A percentile compares a stretch with the other conserved stretches of the same genome.
phyloP scores from a whole-genome alignment of 2,113 vertebrate species.

The Mesoclemmys tuberculata region DNA sequence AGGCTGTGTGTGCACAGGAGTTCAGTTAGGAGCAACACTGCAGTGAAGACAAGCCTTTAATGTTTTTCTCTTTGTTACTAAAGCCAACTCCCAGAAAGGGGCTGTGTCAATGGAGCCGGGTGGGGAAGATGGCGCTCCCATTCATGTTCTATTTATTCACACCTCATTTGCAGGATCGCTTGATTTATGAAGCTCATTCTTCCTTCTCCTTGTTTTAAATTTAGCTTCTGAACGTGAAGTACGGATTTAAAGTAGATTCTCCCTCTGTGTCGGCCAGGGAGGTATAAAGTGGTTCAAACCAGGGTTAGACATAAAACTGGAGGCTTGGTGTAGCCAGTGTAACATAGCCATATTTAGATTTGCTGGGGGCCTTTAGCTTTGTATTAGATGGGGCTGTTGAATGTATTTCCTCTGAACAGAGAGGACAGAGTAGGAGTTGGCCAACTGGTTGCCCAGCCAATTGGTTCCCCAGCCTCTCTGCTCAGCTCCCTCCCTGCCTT shows the following conservation, averaged over 20 bases:
- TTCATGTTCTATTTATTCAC: background rate
- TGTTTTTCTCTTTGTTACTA: background rate
- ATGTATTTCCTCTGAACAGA: no score
- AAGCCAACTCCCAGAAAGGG: background rate
- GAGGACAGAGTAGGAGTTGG: no score
- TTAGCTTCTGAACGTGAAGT: slow-evolving; percentile 51
- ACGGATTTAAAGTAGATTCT: background rate
- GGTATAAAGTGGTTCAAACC: slow-evolving; percentile 3
- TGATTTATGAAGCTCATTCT: slow-evolving; percentile 62
- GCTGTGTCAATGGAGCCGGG: background rate
- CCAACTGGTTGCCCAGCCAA: no score
- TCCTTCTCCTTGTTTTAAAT: slow-evolving; percentile 63
- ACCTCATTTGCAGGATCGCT: slow-evolving; percentile 52
- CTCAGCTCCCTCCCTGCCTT: no score
- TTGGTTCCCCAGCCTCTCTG: no score
- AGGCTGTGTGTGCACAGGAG: background rate
- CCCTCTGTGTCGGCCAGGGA: background rate
- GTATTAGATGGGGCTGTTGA: no score
- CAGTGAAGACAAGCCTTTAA: no score
- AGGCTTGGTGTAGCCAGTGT: no score
- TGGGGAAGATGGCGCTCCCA: fast-evolving
- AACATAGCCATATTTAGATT: no score
- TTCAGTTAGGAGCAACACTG: background rate
- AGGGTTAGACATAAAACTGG: no score
- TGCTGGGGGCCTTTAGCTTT: no score